Evolutionary conservation across 2,797 vertebrate genomes (phyloP), one percentile per base, ranked within the genome.

Genomic region (Myotis daubentonii): DNA sequence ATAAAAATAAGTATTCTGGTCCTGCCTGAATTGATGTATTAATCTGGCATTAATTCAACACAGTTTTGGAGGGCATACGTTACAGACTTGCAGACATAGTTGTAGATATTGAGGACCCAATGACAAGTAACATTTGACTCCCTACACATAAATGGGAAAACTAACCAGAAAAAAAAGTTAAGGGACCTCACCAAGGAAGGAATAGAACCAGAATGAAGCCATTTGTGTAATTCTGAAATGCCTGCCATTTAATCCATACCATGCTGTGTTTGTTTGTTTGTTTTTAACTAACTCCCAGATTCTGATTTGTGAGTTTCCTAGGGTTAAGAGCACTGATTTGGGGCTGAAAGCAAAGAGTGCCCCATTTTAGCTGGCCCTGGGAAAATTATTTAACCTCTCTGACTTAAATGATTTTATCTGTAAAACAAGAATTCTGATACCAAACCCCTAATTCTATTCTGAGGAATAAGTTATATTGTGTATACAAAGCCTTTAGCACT

Each of bases 351-450:
- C 28, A 51, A 33, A 87, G 38, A 57, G 88, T 44, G 62, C 23
- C 87, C 71, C 62, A 57, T 72, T 41, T 86, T 88, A 89, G 47
- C 79, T 72, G 68, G 72, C 47, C n/a, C 86, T 53, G 20, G 65
- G 30, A 44, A 85, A 81, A 20, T 83, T 44, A 66, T 87, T 90
- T 92, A 62, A 91, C 36, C 53, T 93, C 75, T 51, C n/a, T 87
- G 49, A 20, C 25, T 44, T 91, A 47, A 33, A 23, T 22, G 17
- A 62, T 75, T 89, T 94, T 79, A 36, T 70, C 55, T 66, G 0
- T 82, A 38, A 53, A 85, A 62, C 7, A 55, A 75, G 75, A 95
- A 44, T 72, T 75, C 20, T 75, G n/a, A 76, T 62, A 44, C 11
- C 44, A 82, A 82, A 3, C 15, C 20, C 28, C 28, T 92, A 71